These are phyloP conservation scores for Orbicella faveolata DNA, from an alignment of 64 coral and sea anemone species.

Conservation along the genomic window DNA sequence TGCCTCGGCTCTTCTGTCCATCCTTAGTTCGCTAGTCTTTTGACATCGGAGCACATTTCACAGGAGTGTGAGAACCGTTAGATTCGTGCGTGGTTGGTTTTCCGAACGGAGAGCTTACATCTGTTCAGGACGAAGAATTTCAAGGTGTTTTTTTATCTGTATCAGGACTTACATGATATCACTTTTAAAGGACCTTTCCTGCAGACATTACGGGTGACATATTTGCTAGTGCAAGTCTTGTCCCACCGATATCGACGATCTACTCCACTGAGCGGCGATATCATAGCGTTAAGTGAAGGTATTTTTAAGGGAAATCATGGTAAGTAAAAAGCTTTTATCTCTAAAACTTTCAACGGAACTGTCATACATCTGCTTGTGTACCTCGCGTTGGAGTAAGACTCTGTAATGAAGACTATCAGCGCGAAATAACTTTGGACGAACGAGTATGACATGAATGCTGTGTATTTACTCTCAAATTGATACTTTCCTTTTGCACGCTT, in stretches of 20 bases:
- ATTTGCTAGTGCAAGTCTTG: slow-evolving; percentile 22
- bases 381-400: slow-evolving; percentile 26
- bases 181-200: slow-evolving; percentile 11
- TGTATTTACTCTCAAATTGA: neutral
- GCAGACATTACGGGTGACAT: slow-evolving; percentile 16
- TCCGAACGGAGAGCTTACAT: neutral
- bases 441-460: neutral
- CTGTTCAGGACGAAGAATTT: neutral
- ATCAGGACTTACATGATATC: neutral
- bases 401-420: slow-evolving; percentile 11
- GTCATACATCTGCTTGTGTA: neutral
- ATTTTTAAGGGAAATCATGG: neutral
- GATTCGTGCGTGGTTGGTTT: neutral
- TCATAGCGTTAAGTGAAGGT: neutral
- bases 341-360: neutral
- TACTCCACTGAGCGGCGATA: neutral
- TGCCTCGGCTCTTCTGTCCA: neutral
- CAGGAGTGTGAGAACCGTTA: neutral
- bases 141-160: neutral
- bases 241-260: slow-evolving; percentile 40
- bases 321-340: neutral
- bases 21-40: neutral
- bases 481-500: neutral
- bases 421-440: neutral
- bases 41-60: neutral